Evolutionary conservation across 2,888 invertebrate genomes (phyloP).

Genomic region (Choreutis nemorana): DNA sequence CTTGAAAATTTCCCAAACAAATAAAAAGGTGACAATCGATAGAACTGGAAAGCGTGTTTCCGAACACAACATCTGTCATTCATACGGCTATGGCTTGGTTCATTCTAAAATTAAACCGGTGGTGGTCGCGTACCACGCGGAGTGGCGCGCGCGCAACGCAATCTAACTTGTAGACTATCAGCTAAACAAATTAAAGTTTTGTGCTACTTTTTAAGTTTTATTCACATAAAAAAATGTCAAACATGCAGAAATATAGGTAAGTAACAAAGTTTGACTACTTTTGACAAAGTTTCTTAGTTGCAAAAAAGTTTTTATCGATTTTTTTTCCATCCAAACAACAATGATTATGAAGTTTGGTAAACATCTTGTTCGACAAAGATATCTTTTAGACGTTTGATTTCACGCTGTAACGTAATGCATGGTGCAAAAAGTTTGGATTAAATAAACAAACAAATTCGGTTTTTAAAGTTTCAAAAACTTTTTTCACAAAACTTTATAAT

Average conservation of each 20-base stretch:
- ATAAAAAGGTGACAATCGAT: no score
- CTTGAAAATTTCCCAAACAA: no score
- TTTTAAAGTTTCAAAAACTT: no score
- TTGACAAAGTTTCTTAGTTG: slow-evolving; percentile 23
- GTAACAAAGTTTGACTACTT: slow-evolving; percentile 27
- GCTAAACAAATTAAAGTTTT: slow-evolving; percentile 38
- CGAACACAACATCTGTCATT: slow-evolving; percentile 39
- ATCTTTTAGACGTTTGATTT: no score
- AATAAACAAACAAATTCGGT: no score
- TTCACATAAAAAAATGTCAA: slow-evolving; percentile 30
- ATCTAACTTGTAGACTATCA: slow-evolving; percentile 49
- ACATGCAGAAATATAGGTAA: slow-evolving; percentile 55
- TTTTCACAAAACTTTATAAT: no score
- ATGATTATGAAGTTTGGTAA: slow-evolving; percentile 8
- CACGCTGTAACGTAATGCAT: no score
- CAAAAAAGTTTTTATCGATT: slow-evolving; percentile 4
- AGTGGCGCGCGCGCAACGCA: slow-evolving; percentile 31
- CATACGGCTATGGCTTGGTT: no score
- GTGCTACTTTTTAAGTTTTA: slow-evolving; percentile 26
- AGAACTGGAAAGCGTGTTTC: no score
- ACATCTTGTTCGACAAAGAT: slow-evolving; percentile 28
- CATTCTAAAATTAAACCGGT: slow-evolving; percentile 63
- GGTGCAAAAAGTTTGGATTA: no score
- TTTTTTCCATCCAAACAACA: slow-evolving; percentile 1
- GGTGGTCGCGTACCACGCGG: slow-evolving; percentile 40